phyloP scores from a whole-genome alignment of 2,797 vertebrate genomes.

The Avahi laniger region DNA sequence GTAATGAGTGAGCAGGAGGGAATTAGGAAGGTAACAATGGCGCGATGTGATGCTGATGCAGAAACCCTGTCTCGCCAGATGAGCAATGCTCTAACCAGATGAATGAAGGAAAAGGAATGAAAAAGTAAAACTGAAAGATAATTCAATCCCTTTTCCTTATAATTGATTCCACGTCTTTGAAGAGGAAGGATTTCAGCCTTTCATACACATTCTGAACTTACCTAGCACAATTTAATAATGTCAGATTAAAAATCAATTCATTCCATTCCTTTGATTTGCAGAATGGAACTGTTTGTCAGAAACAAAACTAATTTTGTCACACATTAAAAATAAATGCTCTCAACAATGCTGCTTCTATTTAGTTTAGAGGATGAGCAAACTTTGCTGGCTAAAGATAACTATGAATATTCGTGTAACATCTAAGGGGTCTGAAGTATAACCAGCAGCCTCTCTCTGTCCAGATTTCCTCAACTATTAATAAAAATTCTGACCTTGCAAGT shows the following conservation, averaged over 20 bases:
- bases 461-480: background rate
- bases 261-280: conserved; percentile 44
- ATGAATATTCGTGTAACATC: background rate
- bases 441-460: background rate
- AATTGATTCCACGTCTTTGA: background rate
- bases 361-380: background rate
- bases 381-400: conserved; percentile 12
- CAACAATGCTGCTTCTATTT: background rate
- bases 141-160: background rate
- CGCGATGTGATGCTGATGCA: background rate
- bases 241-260: conserved; percentile 51
- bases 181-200: background rate
- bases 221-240: background rate
- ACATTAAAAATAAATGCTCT: background rate
- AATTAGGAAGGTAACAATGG: background rate
- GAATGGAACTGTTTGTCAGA: conserved; percentile 24
- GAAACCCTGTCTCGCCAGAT: background rate
- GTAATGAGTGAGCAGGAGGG: background rate
- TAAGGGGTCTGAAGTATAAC: background rate
- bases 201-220: background rate
- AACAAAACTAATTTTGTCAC: conserved; percentile 19
- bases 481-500: background rate
- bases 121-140: background rate
- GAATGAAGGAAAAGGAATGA: background rate
- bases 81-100: background rate